These are phyloP conservation scores for Stenchaetothrips biformis DNA, from an alignment of 2,888 invertebrate genomes.

Conservation along the genomic window DNA sequence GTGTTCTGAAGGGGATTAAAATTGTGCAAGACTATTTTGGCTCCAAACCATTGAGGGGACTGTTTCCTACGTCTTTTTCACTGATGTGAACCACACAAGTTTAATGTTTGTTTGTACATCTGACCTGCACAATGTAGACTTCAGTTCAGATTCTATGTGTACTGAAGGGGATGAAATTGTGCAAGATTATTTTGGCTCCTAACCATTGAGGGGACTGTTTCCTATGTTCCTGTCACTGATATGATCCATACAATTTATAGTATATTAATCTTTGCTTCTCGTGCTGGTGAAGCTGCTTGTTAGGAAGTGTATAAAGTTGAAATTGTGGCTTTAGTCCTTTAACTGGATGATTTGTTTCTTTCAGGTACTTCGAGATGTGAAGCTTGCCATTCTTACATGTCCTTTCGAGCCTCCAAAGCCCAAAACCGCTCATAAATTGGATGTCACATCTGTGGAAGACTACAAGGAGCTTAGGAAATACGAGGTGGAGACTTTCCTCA, in stretches of 20 bases:
- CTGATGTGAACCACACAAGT: conserved; percentile 27
- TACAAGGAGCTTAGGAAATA: conserved; percentile 88
- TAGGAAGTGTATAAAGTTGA: conserved; percentile 3
- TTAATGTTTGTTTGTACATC: too few species aligned
- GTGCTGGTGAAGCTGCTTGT: not conserved
- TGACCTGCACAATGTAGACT: not conserved
- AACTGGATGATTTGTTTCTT: conserved; percentile 36
- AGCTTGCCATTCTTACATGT: conserved; percentile 95
- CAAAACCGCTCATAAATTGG: conserved; percentile 99
- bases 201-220: conserved; percentile 22
- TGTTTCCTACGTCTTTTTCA: conserved; percentile 15
- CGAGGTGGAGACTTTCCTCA: conserved; percentile 90
- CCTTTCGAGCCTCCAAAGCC: conserved; percentile 99
- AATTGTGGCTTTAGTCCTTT: not conserved
- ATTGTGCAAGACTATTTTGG: not conserved
- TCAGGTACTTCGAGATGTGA: conserved; percentile 70
- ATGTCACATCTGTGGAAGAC: conserved; percentile 92
- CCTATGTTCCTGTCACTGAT: conserved; percentile 15
- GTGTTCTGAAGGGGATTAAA: not conserved
- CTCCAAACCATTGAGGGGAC: conserved; percentile 15
- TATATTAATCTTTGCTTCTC: not conserved
- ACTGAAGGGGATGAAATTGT: not conserved
- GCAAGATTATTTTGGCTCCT: not conserved
- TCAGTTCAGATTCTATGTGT: not conserved
- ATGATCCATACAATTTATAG: conserved; percentile 6